Conservation (phyloP, 2,797 vertebrate genomes). For the Molossus molossus region DNA sequence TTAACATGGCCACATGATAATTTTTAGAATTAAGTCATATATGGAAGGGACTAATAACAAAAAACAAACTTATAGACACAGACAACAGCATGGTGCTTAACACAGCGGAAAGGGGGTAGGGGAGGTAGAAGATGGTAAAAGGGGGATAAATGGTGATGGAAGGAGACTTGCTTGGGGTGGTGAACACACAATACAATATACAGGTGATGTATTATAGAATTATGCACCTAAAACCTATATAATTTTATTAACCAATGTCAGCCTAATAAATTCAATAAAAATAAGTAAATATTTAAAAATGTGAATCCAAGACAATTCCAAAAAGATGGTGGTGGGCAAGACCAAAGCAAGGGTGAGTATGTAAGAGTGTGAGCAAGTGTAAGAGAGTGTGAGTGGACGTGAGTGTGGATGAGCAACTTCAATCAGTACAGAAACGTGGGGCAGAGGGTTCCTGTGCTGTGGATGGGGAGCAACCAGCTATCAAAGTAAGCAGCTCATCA, state of each 20-base stretch:
- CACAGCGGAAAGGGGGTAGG: neutral
- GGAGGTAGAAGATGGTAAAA: neutral
- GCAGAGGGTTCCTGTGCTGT: too few relatives aligned
- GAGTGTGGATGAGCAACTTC: too few relatives aligned
- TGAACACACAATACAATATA: neutral
- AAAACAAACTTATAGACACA: neutral
- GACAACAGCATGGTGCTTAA: neutral
- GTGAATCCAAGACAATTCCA: neutral
- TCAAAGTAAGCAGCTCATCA: too few relatives aligned
- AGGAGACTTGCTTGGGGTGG: neutral
- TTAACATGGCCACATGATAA: slow-evolving; percentile 60
- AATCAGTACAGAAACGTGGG: too few relatives aligned
- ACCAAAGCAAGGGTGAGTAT: too few relatives aligned
- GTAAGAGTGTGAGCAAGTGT: too few relatives aligned
- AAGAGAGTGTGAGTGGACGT: too few relatives aligned
- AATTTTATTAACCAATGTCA: neutral
- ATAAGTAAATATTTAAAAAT: neutral
- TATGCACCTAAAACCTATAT: neutral
- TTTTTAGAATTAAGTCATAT: slow-evolving; percentile 69
- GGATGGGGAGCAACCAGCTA: too few relatives aligned
- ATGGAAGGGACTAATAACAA: neutral
- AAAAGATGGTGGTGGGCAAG: too few relatives aligned
- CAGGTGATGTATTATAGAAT: neutral
- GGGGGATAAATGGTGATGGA: neutral
- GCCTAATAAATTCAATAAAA: neutral